These are phyloP conservation scores for Cyrtorhinus lividipennis DNA, from an alignment of 1,140 invertebrate species.

Conservation along the genomic window DNA sequence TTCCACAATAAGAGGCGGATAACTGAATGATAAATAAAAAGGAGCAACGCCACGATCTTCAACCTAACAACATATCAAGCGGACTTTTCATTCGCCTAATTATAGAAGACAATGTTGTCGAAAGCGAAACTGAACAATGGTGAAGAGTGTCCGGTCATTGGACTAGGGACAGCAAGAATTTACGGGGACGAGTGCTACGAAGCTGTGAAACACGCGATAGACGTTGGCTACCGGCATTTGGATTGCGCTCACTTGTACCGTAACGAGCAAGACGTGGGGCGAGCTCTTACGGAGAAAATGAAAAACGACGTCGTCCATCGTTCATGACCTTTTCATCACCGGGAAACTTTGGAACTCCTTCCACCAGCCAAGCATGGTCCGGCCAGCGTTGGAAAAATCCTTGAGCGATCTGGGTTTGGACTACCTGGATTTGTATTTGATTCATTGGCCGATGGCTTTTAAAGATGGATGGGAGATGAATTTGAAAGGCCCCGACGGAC, in stretches of 20 bases:
- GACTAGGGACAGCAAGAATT: conserved; percentile 59
- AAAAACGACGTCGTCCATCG: conserved; percentile 49
- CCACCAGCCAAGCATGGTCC: conserved; percentile 40
- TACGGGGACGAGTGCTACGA: conserved; percentile 36
- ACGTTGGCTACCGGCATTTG: conserved; percentile 52
- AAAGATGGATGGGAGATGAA: conserved; percentile 30
- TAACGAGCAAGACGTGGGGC: conserved; percentile 73
- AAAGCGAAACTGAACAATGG: conserved; percentile 41
- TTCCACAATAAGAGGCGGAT: too few species aligned
- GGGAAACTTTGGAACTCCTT: conserved; percentile 56
- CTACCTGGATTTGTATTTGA: conserved; percentile 62
- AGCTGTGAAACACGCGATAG: conserved; percentile 48
- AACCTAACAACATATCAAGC: too few species aligned
- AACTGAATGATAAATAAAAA: too few species aligned
- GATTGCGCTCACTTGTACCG: conserved; percentile 50
- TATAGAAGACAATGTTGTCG: not conserved
- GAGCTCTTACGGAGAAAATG: conserved; percentile 56
- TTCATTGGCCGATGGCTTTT: conserved; percentile 64
- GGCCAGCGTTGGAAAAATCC: conserved; percentile 38
- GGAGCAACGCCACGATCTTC: too few species aligned
- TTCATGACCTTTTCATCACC: conserved; percentile 51
- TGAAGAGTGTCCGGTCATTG: conserved; percentile 46
- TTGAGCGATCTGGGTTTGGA: conserved; percentile 38
- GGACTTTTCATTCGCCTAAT: not conserved
- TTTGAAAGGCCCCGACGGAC: conserved; percentile 21